Base-by-base conservation (phyloP, 1,140 invertebrate genomes). In the Contarinia nasturtii region DNA sequence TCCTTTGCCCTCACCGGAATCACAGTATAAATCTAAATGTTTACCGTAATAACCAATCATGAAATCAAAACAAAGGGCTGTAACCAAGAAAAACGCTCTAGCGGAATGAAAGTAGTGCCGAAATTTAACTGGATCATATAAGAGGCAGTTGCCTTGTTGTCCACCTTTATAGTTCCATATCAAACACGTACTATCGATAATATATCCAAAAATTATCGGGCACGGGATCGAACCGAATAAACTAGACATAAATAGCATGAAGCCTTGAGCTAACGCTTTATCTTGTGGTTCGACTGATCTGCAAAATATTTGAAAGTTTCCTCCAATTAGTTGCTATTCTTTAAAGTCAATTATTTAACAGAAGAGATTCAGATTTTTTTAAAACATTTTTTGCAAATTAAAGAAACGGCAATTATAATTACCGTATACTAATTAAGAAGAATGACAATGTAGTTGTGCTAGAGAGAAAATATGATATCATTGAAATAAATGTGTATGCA, bases 211-310 rank as follows among this genome's bases (percentile, higher is more conserved):
- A 33, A 79, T 64, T 48, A 80, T 79, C 2, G 77, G 77, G 10
- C 73, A 73, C 7, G 77, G 77, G 48, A 80, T 76, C 10, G 78
- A 57, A 2, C 75, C 76, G 46, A 77, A 71, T n/a, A 80, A 52
- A 10, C 75, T 77, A 15, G 78, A 58, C 48, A 75, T 59, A 61
- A 78, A 71, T 1, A 79, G 58, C 0, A 67, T 65, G 22, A 80
- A 55, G 8, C 77, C 76, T 52, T 77, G 75, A 2, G 76, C 74
- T 46, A 80, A 70, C 5, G 74, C 72, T 53, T 80, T 80, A 44
- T 80, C 77, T 47, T 67, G 66, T 2, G 63, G 63, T 2, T 70
- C 64, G 0, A 80, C 76, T 50, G 74, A 69, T 46, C 68, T 40
- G n/a, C n/a, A 40, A 40, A 40, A 40, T 15, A 7, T 15, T 40